Percentiles rank a stretch among this genome's conserved stretches.
Conservation (phyloP, 1,140 invertebrate species). For the Pseudomyrmex gracilis region DNA sequence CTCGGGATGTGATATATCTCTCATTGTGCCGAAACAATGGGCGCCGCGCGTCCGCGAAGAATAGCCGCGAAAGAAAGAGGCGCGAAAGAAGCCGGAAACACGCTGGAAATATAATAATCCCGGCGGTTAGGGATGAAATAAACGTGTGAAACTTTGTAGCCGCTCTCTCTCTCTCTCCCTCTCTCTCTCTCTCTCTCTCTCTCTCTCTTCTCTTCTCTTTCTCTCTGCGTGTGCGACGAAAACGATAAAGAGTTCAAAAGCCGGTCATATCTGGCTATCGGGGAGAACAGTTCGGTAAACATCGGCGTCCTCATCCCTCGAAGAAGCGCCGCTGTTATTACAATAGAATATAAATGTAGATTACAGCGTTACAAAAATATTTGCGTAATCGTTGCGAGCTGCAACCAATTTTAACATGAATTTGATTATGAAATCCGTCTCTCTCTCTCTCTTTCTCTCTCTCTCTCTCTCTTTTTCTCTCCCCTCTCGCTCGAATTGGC, state of each 20-base stretch:
- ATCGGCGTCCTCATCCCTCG: not conserved
- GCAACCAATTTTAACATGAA: slow-evolving; percentile 39
- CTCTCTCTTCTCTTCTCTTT: too few species aligned
- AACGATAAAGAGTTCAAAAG: slow-evolving; percentile 37
- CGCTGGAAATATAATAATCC: slow-evolving; percentile 55
- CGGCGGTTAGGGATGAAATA: slow-evolving; percentile 11
- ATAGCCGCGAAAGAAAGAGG: slow-evolving; percentile 5
- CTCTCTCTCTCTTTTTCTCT: not conserved
- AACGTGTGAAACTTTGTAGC: slow-evolving; percentile 38
- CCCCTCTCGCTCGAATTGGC: not conserved
- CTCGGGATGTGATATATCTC: slow-evolving; percentile 43
- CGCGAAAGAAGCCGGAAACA: slow-evolving; percentile 29
- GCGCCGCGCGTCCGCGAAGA: slow-evolving; percentile 29
- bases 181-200: slow-evolving; percentile 6
- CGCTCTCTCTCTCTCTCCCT: slow-evolving; percentile 6
- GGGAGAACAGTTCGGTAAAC: slow-evolving; percentile 7
- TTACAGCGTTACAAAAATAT: slow-evolving; percentile 46
- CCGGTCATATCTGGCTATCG: slow-evolving; percentile 21
- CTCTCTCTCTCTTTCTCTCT: not conserved
- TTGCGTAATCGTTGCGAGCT: slow-evolving; percentile 11
- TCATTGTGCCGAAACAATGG: slow-evolving; percentile 51
- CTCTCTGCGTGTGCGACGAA: not conserved
- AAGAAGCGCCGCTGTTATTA: slow-evolving; percentile 13
- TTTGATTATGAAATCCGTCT: slow-evolving; percentile 24
- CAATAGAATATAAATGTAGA: slow-evolving; percentile 54